Percentiles rank a stretch among this genome's conserved stretches.
These are phyloP conservation scores for Adrianichthys oophorus DNA, from an alignment of 2,797 vertebrate species.

Conservation along the genomic window DNA sequence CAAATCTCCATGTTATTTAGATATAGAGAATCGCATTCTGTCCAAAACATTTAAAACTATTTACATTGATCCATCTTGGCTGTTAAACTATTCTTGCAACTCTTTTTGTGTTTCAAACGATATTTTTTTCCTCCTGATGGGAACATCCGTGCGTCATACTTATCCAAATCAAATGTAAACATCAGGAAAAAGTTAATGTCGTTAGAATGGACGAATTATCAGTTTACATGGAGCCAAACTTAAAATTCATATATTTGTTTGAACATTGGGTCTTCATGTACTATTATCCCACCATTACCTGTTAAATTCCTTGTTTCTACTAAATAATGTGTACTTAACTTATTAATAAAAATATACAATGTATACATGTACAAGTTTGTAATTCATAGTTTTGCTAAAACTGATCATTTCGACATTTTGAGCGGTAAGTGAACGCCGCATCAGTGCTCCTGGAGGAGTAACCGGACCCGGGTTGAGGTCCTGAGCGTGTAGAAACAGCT, in stretches of 20 bases:
- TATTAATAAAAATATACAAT: not conserved
- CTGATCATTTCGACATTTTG: slow-evolving; percentile 7
- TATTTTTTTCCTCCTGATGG: too few relatives aligned
- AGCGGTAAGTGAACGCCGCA: slow-evolving; percentile 27
- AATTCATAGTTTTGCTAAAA: not conserved
- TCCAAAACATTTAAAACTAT: too few relatives aligned
- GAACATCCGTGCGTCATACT: too few relatives aligned
- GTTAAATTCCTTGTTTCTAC: too few relatives aligned
- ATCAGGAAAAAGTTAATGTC: not conserved
- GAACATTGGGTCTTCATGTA: too few relatives aligned
- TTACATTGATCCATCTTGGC: too few relatives aligned
- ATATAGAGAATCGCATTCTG: too few relatives aligned
- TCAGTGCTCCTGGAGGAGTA: slow-evolving; percentile 23
- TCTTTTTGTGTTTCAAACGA: too few relatives aligned
- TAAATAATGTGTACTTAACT: not conserved
- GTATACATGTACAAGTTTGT: too few relatives aligned
- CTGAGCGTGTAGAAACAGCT: slow-evolving; percentile 62
- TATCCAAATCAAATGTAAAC: not conserved
- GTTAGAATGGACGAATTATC: slow-evolving; percentile 5
- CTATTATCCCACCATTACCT: too few relatives aligned
- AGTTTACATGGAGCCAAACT: not conserved
- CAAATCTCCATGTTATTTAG: too few relatives aligned
- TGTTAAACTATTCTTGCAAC: too few relatives aligned
- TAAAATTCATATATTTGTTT: not conserved
- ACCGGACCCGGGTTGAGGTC: slow-evolving; percentile 53